Evolutionary conservation across 2,797 vertebrate genomes (phyloP).

Genomic region (Neosalanx taihuensis): DNA sequence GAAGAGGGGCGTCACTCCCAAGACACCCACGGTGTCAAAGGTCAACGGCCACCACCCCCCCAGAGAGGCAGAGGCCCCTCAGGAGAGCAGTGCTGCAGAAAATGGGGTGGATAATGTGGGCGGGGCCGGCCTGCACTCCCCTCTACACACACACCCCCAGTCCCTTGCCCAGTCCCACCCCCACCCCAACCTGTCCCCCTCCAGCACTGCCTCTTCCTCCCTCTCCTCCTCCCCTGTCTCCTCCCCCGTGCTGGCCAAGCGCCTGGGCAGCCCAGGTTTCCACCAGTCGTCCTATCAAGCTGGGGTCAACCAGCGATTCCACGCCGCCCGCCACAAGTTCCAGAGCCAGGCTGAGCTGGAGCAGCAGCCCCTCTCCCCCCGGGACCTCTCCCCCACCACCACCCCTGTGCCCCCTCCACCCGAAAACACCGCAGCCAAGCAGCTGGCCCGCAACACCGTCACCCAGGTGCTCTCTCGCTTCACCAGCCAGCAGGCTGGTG

Average conservation of each 20-base stretch:
- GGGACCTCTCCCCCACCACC: constrained; percentile 91
- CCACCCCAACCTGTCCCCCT: constrained; percentile 79
- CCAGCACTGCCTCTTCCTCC: constrained; percentile 89
- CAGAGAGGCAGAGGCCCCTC: constrained; percentile 57
- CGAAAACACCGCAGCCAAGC: constrained; percentile 88
- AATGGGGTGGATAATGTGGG: constrained; percentile 65
- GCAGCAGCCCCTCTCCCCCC: constrained; percentile 85
- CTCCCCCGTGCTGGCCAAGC: constrained; percentile 86
- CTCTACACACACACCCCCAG: constrained; percentile 49
- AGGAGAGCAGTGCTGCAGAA: constrained; percentile 63
- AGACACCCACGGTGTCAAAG: constrained; percentile 53
- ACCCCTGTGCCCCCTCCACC: constrained; percentile 74
- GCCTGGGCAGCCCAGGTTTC: constrained; percentile 78
- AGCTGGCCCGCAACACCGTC: constrained; percentile 95
- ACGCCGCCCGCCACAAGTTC: constrained; percentile 95
- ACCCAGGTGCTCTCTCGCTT: constrained; percentile 98
- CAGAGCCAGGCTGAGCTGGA: constrained; percentile 93
- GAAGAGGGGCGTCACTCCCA: constrained; percentile 42
- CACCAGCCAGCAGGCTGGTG: constrained; percentile 87
- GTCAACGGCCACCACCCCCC: constrained; percentile 66
- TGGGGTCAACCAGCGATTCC: constrained; percentile 94
- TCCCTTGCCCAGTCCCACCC: constrained; percentile 41
- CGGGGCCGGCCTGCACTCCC: constrained; percentile 72
- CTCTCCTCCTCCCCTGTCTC: constrained; percentile 93
- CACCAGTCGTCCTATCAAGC: constrained; percentile 94